phyloP scores from a whole-genome alignment of 2,797 vertebrate species.

The Catamblyrhynchus diadema region DNA sequence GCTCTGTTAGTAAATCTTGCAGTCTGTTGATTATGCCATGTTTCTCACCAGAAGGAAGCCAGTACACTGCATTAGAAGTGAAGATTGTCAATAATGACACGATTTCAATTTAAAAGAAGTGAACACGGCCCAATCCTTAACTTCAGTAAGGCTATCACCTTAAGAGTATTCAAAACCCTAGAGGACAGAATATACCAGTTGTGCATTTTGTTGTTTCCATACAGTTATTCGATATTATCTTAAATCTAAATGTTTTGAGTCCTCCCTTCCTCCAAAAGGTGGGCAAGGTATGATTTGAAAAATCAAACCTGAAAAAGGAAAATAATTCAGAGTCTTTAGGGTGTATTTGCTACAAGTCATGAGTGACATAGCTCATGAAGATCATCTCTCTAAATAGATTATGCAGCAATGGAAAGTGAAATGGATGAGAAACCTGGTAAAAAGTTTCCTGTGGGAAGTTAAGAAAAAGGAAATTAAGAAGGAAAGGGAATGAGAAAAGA shows the following conservation, averaged over 20 bases:
- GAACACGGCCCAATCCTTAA: rapidly evolving
- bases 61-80: not conserved
- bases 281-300: not conserved
- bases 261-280: not conserved
- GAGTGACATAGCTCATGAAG: not conserved
- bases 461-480: not conserved
- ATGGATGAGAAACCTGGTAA: not conserved
- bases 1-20: not conserved
- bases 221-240: not conserved
- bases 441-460: not conserved
- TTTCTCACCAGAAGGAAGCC: not conserved
- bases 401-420: not conserved
- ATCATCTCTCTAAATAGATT: not conserved
- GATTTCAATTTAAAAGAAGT: not conserved
- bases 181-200: not conserved
- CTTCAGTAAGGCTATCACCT: not conserved
- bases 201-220: not conserved
- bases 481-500: not conserved
- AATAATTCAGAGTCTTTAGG: not conserved
- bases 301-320: not conserved
- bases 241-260: not conserved
- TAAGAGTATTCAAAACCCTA: not conserved
- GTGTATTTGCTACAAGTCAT: not conserved
- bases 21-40: not conserved
- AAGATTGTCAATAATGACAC: not conserved